A percentile compares a stretch with the other conserved stretches of the same genome.
Conservation (phyloP, 1,140 invertebrate genomes). For the Eriocheir sinensis region DNA sequence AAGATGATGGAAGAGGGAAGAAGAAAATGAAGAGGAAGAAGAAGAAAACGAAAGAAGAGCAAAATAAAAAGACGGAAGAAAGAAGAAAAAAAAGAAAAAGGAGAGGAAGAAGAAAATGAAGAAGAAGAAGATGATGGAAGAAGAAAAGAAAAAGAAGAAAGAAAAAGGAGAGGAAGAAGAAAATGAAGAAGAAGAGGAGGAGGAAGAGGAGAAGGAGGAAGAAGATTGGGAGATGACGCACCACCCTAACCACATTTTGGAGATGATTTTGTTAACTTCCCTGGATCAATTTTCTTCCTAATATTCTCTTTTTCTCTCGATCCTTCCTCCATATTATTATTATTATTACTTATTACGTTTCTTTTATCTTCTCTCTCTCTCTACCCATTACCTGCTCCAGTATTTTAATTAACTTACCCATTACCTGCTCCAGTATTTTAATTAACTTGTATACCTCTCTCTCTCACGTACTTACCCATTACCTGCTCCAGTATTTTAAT, state of each 20-base stretch:
- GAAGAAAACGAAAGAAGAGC: not conserved
- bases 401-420: too few relatives aligned
- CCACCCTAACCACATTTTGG: not conserved
- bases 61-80: too few relatives aligned
- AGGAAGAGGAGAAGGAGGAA: not conserved
- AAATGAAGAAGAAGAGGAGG: not conserved
- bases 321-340: too few relatives aligned
- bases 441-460: too few relatives aligned
- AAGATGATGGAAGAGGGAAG: not conserved
- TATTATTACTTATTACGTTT: too few relatives aligned
- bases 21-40: not conserved
- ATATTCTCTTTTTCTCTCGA: not conserved
- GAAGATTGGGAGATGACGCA: constrained; percentile 6
- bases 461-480: not conserved
- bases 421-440: too few relatives aligned
- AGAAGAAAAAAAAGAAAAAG: not conserved
- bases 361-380: too few relatives aligned
- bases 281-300: not conserved
- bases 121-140: not conserved
- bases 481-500: not conserved
- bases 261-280: not conserved
- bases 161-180: not conserved
- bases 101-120: not conserved
- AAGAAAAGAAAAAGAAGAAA: not conserved
- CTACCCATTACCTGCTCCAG: too few relatives aligned